Conservation (phyloP, 53 echinoderm and acorn worm species). For the Mesocentrotus franciscanus region DNA sequence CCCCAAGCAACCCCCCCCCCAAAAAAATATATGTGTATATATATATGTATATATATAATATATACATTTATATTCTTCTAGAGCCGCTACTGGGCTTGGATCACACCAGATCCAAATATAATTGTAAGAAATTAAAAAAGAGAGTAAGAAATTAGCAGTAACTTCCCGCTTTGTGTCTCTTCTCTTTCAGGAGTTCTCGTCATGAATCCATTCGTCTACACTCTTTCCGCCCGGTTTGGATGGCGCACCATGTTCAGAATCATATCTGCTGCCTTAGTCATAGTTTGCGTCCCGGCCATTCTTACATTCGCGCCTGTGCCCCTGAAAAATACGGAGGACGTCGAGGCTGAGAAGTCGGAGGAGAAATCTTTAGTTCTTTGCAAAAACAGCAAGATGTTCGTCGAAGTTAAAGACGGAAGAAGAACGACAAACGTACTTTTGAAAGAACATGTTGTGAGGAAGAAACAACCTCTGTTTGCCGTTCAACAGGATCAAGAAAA, state of each 20-base stretch:
- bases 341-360: not conserved
- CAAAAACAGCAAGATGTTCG: not conserved
- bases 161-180: not conserved
- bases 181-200: slow-evolving; percentile 1
- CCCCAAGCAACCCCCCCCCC: too few relatives aligned
- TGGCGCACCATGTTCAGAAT: slow-evolving; percentile 41
- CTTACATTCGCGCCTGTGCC: slow-evolving; percentile 22
- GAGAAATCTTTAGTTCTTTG: not conserved
- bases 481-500: not conserved
- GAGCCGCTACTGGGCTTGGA: too few relatives aligned
- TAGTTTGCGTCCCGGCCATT: not conserved
- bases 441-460: not conserved
- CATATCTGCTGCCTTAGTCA: not conserved
- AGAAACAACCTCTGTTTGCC: not conserved
- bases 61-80: too few relatives aligned
- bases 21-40: too few relatives aligned
- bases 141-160: not conserved
- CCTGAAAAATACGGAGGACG: not conserved
- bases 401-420: not conserved
- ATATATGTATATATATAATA: too few relatives aligned
- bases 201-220: slow-evolving; percentile 41
- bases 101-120: too few relatives aligned
- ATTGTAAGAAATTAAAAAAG: too few relatives aligned
- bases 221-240: slow-evolving; percentile 6
- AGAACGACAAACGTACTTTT: too few relatives aligned